phyloP scores from a whole-genome alignment of 2,797 vertebrate species.

The Oryzias sinensis region DNA sequence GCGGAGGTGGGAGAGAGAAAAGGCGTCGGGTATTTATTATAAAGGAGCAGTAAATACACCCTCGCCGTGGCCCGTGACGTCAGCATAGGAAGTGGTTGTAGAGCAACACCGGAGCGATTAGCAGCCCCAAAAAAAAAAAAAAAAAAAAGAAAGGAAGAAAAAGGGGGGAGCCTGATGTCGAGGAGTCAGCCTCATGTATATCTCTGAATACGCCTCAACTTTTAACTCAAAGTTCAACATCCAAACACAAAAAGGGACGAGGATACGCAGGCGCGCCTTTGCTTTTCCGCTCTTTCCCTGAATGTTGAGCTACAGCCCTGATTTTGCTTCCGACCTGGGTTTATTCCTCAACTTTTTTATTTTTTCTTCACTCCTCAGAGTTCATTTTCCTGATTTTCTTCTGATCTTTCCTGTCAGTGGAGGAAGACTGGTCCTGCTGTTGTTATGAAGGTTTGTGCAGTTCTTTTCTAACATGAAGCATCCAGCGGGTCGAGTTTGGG shows the following conservation, averaged over 20 bases:
- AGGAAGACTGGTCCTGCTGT: conserved; percentile 44
- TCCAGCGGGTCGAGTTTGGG: conserved; percentile 94
- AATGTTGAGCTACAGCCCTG: conserved; percentile 68
- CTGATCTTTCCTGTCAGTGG: conserved; percentile 37
- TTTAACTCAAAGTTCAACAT: conserved; percentile 86
- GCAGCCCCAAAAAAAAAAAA: conserved; percentile 59
- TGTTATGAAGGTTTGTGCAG: conserved; percentile 82
- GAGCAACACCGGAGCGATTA: conserved; percentile 87
- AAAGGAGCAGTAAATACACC: too few species aligned
- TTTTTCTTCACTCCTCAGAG: conserved; percentile 16
- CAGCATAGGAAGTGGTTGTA: conserved; percentile 91
- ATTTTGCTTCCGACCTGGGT: conserved; percentile 55
- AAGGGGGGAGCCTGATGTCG: conserved; percentile 84
- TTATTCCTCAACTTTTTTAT: conserved; percentile 31
- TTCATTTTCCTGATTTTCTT: conserved; percentile 42
- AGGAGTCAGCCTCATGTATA: conserved; percentile 83
- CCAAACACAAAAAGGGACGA: conserved; percentile 72
- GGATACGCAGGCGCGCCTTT: conserved; percentile 64
- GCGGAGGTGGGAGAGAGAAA: conserved; percentile 51
- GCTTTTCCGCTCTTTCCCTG: conserved; percentile 60
- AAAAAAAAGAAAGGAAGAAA: conserved; percentile 32
- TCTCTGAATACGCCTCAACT: conserved; percentile 84
- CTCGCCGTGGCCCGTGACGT: conserved; percentile 87
- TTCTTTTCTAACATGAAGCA: conserved; percentile 86
- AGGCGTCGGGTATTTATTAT: conserved; percentile 80